These are phyloP conservation scores for Caenorhabditis drosophilae DNA, from an alignment of 2,888 invertebrate genomes.

Conservation along the genomic window DNA sequence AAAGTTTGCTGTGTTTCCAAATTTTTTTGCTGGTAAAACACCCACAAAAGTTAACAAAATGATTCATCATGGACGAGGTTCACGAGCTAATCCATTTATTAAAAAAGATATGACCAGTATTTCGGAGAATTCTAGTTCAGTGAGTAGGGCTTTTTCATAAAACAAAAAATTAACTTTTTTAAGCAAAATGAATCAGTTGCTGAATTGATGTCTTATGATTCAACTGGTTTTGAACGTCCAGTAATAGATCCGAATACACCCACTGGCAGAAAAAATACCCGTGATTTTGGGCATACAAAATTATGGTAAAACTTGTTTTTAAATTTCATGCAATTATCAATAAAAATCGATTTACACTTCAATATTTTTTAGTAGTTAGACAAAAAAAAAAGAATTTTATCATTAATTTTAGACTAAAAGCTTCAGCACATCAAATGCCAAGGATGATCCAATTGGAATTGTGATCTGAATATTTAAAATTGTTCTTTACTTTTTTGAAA, in stretches of 20 bases:
- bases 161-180: background rate
- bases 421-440: slow-evolving; percentile 1
- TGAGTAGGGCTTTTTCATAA: slow-evolving; percentile 14
- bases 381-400: background rate
- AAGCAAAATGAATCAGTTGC: slow-evolving; percentile 36
- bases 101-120: slow-evolving; percentile 22
- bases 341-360: background rate
- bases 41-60: slow-evolving; percentile 31
- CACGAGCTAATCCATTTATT: slow-evolving; percentile 24
- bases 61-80: slow-evolving; percentile 15
- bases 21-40: slow-evolving; percentile 76
- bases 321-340: background rate
- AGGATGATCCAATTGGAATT: background rate
- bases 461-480: background rate
- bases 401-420: background rate
- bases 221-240: slow-evolving; percentile 17
- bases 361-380: background rate
- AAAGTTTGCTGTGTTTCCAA: slow-evolving; percentile 85
- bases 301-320: slow-evolving; percentile 54
- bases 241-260: slow-evolving; percentile 58
- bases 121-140: slow-evolving; percentile 21
- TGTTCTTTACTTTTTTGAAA: background rate
- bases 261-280: slow-evolving; percentile 58
- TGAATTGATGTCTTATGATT: slow-evolving; percentile 32
- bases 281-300: slow-evolving; percentile 62